Conservation (phyloP, 1,140 invertebrate species). For the Campoletis sonorensis region DNA sequence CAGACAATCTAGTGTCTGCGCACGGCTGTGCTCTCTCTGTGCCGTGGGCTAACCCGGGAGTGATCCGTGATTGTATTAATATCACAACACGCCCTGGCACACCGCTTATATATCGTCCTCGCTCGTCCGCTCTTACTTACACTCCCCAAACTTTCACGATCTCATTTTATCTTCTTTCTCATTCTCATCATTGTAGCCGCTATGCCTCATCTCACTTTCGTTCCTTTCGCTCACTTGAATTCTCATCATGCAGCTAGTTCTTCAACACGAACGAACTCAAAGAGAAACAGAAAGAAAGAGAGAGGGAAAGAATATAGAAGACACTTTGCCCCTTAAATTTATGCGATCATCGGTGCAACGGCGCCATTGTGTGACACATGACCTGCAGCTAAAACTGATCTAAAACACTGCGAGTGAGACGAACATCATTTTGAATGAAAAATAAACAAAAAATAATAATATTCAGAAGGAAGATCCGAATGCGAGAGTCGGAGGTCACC, state of each 20-base stretch:
- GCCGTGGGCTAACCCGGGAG: slow-evolving; percentile 70
- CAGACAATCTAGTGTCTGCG: slow-evolving; percentile 77
- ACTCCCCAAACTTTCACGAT: slow-evolving; percentile 15
- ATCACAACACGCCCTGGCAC: slow-evolving; percentile 75
- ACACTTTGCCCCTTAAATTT: slow-evolving; percentile 50
- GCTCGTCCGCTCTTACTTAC: slow-evolving; percentile 26
- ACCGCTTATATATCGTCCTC: slow-evolving; percentile 66
- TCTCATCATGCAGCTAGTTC: slow-evolving; percentile 6
- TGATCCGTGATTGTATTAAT: slow-evolving; percentile 78
- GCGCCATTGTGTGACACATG: slow-evolving; percentile 44
- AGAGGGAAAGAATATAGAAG: slow-evolving; percentile 18
- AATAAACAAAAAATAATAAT: background rate
- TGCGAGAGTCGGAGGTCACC: background rate
- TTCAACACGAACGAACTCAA: background rate
- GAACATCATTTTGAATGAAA: background rate
- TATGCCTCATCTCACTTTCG: slow-evolving; percentile 32
- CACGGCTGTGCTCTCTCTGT: slow-evolving; percentile 61
- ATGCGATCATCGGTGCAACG: slow-evolving; percentile 55
- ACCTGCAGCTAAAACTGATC: slow-evolving; percentile 42
- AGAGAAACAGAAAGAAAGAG: slow-evolving; percentile 23
- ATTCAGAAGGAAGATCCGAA: background rate
- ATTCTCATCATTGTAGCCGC: slow-evolving; percentile 27
- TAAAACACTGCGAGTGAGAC: background rate
- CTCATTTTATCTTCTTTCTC: slow-evolving; percentile 33
- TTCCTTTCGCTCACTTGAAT: slow-evolving; percentile 27